phyloP scores from a whole-genome alignment of 1,140 invertebrate species.

The Aphis gossypii region DNA sequence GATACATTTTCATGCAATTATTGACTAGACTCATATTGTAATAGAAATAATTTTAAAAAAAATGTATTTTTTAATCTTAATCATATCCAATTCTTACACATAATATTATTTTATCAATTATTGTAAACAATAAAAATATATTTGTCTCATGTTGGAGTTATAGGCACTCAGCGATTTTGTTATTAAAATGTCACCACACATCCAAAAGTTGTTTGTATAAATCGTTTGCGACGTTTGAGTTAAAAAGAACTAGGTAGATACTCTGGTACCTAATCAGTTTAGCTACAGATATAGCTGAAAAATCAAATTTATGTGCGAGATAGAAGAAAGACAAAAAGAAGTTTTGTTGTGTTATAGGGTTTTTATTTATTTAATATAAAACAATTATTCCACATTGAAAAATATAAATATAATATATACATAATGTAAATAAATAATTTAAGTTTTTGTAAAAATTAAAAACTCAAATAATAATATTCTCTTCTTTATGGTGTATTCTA shows the following conservation, averaged over 20 bases:
- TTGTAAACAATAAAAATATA: not conserved
- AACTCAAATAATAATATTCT: not conserved
- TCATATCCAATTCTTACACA: slow-evolving; percentile 13
- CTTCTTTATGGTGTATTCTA: not conserved
- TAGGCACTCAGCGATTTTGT: not conserved
- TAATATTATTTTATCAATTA: slow-evolving; percentile 7
- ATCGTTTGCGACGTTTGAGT: not conserved
- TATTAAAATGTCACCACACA: not conserved
- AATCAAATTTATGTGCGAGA: no score
- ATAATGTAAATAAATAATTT: not conserved
- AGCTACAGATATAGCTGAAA: not conserved
- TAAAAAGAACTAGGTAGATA: not conserved
- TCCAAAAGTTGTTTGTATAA: not conserved
- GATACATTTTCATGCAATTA: slow-evolving; percentile 4
- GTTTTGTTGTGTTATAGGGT: not conserved
- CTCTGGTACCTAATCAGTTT: not conserved
- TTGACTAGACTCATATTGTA: not conserved
- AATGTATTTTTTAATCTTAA: not conserved
- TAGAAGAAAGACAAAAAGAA: not conserved
- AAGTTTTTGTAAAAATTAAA: not conserved
- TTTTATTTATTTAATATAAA: not conserved
- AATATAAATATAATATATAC: not conserved
- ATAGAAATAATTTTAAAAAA: not conserved
- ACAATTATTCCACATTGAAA: not conserved
- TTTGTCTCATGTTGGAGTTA: not conserved